Evolutionary conservation across 2,888 invertebrate genomes (phyloP).

Genomic region (Leptogaster cylindrica): DNA sequence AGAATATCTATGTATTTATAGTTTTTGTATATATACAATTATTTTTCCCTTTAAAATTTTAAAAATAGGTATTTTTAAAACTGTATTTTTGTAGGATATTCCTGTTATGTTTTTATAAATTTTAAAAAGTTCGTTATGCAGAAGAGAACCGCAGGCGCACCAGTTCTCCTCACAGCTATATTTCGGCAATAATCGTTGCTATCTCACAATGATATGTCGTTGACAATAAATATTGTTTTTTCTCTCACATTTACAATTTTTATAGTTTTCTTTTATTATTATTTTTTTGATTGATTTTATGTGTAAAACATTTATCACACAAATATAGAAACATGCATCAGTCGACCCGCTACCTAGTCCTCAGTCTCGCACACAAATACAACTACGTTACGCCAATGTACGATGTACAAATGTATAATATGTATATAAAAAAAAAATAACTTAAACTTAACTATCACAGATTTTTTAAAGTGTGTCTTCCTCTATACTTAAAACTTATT

Average conservation of each 20-base stretch:
- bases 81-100: background rate
- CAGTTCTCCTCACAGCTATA: constrained; percentile 25
- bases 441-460: constrained; percentile 38
- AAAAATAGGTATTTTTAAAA: constrained; percentile 7
- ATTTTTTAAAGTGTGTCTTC: constrained; percentile 34
- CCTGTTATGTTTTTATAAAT: constrained; percentile 7
- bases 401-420: constrained; percentile 24
- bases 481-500: background rate
- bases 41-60: constrained; percentile 12
- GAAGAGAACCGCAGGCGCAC: constrained; percentile 11
- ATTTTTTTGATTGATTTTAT: background rate
- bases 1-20: constrained; percentile 10
- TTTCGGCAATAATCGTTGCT: constrained; percentile 39
- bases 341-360: constrained; percentile 22
- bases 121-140: constrained; percentile 16
- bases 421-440: constrained; percentile 13
- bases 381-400: constrained; percentile 15
- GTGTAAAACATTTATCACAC: constrained; percentile 17
- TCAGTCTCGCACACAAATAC: constrained; percentile 30
- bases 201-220: constrained; percentile 7
- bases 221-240: constrained; percentile 18
- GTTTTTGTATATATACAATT: constrained; percentile 21
- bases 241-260: constrained; percentile 3
- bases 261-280: background rate
- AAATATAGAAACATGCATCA: constrained; percentile 22